Percentiles rank a stretch among this genome's conserved stretches.
These are phyloP conservation scores for Harpegnathos saltator DNA, from an alignment of 1,140 invertebrate genomes.

Conservation along the genomic window DNA sequence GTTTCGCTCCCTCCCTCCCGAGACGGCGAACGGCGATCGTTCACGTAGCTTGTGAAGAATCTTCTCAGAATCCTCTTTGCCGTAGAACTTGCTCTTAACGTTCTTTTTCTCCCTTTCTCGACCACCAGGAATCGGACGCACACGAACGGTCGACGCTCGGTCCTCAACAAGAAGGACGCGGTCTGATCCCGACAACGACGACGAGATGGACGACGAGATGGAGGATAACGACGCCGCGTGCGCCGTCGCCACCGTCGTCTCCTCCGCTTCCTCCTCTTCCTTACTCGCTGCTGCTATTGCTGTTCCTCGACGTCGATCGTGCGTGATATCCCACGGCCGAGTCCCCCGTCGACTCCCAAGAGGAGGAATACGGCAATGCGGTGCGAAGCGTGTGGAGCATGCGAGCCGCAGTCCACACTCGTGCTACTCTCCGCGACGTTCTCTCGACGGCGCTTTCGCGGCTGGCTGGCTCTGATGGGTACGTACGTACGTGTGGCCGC, in stretches of 20 bases:
- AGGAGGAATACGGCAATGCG: slow-evolving; percentile 80
- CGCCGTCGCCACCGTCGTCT: too few relatives aligned
- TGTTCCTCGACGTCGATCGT: background rate
- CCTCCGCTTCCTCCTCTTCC: too few relatives aligned
- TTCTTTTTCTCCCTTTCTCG: too few relatives aligned
- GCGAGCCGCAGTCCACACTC: slow-evolving; percentile 72
- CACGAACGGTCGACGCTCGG: background rate
- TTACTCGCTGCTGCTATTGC: background rate
- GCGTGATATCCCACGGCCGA: background rate
- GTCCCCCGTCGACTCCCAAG: slow-evolving; percentile 8
- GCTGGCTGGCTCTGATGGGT: slow-evolving; percentile 53
- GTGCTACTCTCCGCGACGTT: slow-evolving; percentile 71
- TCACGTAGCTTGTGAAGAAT: too few relatives aligned
- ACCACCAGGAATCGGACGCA: background rate
- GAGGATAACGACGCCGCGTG: background rate
- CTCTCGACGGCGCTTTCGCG: slow-evolving; percentile 64
- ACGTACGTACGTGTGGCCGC: slow-evolving; percentile 34
- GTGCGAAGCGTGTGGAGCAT: slow-evolving; percentile 69
- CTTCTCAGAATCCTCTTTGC: too few relatives aligned
- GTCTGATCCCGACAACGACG: background rate
- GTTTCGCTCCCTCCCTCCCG: background rate
- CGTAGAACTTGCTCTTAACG: too few relatives aligned
- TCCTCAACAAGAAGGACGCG: background rate
- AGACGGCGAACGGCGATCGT: background rate
- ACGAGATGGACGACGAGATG: background rate